Percentiles rank a stretch among this genome's conserved stretches.
Conservation (phyloP, 2,888 invertebrate species). For the Cabera pusaria region DNA sequence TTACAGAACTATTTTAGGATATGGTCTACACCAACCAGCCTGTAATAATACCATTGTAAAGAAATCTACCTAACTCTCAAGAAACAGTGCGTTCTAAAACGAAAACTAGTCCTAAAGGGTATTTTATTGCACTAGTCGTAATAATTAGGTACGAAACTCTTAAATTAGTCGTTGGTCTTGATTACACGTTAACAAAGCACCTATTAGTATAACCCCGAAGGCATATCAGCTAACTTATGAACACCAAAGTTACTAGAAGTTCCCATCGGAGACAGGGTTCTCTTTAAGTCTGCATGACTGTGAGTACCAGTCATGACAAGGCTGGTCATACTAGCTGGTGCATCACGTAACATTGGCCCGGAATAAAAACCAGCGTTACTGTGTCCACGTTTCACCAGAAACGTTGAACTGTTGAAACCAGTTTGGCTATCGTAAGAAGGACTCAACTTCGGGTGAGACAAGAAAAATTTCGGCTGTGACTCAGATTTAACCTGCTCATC, state of each 20-base stretch:
- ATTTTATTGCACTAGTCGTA: conserved; percentile 79
- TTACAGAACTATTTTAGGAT: too few species aligned
- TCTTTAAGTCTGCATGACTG: conserved; percentile 72
- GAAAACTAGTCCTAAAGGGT: conserved; percentile 41
- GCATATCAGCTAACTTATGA: conserved; percentile 88
- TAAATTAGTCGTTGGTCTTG: conserved; percentile 80
- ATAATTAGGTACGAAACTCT: conserved; percentile 67
- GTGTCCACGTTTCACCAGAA: conserved; percentile 85
- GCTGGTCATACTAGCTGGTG: conserved; percentile 76
- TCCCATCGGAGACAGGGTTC: conserved; percentile 67
- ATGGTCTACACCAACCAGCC: too few species aligned
- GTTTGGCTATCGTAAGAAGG: conserved; percentile 60
- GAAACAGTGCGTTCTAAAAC: conserved; percentile 26
- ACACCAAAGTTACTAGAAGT: conserved; percentile 65
- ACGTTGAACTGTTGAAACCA: conserved; percentile 75
- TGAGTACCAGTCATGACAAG: conserved; percentile 70
- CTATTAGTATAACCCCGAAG: conserved; percentile 87
- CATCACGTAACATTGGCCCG: conserved; percentile 77
- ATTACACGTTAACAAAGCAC: conserved; percentile 43
- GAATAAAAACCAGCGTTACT: conserved; percentile 86
- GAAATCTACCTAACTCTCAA: conserved; percentile 21
- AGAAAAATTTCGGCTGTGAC: conserved; percentile 65
- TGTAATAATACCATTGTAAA: too few species aligned
- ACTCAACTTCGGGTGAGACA: conserved; percentile 60
- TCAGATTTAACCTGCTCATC: conserved; percentile 52